phyloP scores from a whole-genome alignment of 2,888 invertebrate genomes.

The Clitarchus hookeri region DNA sequence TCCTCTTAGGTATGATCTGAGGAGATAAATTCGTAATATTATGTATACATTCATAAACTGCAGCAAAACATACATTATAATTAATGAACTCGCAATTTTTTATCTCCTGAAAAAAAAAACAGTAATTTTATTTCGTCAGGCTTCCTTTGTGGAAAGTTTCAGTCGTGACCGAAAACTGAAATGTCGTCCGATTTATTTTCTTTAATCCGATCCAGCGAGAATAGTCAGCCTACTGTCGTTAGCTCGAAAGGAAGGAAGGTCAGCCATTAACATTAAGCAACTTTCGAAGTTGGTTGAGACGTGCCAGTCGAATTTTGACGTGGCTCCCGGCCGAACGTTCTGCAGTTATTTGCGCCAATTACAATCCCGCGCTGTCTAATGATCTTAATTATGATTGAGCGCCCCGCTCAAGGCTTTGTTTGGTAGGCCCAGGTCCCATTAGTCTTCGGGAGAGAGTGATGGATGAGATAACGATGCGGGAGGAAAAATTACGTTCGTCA shows the following conservation, averaged over 20 bases:
- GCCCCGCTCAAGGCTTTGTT: not conserved
- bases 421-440: not conserved
- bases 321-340: not conserved
- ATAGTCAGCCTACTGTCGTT: not conserved
- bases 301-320: not conserved
- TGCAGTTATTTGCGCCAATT: not conserved
- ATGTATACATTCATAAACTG: too few relatives aligned
- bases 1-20: too few relatives aligned
- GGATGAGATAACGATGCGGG: not conserved
- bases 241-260: not conserved
- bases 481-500: not conserved
- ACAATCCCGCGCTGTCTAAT: not conserved
- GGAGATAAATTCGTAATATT: too few relatives aligned
- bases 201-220: too few relatives aligned
- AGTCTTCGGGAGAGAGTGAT: not conserved
- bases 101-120: too few relatives aligned
- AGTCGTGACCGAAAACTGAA: too few relatives aligned
- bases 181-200: too few relatives aligned
- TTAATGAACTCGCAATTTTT: too few relatives aligned
- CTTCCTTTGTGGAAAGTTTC: too few relatives aligned
- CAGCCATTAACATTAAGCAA: not conserved
- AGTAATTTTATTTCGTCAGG: too few relatives aligned
- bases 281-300: not conserved
- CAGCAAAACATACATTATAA: too few relatives aligned
- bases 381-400: constrained; percentile 10